A percentile compares a stretch with the other conserved stretches of the same genome.
phyloP scores from a whole-genome alignment of 2,113 vertebrate genomes.

The Grus americana region DNA sequence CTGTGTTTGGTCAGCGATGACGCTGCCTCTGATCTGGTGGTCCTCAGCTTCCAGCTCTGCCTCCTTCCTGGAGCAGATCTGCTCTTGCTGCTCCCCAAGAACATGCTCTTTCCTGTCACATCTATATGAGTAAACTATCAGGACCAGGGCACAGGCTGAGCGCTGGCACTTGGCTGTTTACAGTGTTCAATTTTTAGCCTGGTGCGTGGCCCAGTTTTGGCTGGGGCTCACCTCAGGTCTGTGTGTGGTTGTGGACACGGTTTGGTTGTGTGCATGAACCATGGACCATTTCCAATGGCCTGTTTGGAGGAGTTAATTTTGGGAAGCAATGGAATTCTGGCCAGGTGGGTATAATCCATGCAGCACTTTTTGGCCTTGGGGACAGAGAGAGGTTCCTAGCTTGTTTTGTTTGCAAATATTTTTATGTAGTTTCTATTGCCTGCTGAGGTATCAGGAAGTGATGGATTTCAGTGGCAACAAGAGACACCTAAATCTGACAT shows the following conservation, averaged over 20 bases:
- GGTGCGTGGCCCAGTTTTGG: background rate
- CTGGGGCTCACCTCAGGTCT: too few relatives aligned
- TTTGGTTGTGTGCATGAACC: background rate
- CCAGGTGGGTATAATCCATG: background rate
- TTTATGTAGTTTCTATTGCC: background rate
- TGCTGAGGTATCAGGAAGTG: background rate
- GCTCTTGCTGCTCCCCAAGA: background rate
- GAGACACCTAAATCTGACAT: background rate
- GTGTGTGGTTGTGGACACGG: background rate
- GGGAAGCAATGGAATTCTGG: background rate
- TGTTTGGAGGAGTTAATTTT: background rate
- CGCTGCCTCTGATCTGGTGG: background rate
- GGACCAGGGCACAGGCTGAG: background rate
- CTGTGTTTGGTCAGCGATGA: rapidly evolving
- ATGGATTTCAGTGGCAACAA: background rate
- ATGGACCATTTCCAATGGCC: rapidly evolving
- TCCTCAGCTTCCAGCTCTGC: background rate
- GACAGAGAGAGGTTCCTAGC: background rate
- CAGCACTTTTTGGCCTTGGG: background rate
- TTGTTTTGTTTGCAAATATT: background rate
- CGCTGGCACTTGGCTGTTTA: background rate
- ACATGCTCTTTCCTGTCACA: background rate
- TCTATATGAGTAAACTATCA: rapidly evolving
- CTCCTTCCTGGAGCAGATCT: background rate
- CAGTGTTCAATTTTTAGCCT: background rate